Conservation (phyloP, 2,888 invertebrate species). For the Cephus spinipes region DNA sequence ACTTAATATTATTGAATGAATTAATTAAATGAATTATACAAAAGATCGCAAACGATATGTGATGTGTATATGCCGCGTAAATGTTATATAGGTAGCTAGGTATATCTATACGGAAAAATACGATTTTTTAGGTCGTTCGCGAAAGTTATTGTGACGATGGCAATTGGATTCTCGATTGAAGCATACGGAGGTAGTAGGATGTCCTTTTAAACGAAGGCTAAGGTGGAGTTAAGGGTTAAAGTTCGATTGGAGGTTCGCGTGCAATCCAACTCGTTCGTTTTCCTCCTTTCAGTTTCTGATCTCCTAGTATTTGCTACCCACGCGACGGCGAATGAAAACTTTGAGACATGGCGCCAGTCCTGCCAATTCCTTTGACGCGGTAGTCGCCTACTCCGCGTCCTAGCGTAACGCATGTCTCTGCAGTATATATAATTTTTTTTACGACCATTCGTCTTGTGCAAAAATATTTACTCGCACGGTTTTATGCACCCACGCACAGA, state of each 20-base stretch:
- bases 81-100: slow-evolving; percentile 28
- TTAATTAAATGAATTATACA: slow-evolving; percentile 27
- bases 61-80: slow-evolving; percentile 40
- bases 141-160: slow-evolving; percentile 23
- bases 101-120: slow-evolving; percentile 27
- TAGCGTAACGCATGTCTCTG: not conserved
- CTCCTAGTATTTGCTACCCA: not conserved
- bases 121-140: slow-evolving; percentile 24
- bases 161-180: slow-evolving; percentile 15
- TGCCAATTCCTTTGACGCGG: not conserved
- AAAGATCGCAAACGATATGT: slow-evolving; percentile 27
- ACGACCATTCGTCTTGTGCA: not conserved
- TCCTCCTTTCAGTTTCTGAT: not conserved
- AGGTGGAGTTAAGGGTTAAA: not conserved
- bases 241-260: not conserved
- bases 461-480: not conserved
- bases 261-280: not conserved
- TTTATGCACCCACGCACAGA: not conserved
- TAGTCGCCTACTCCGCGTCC: not conserved
- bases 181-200: not conserved
- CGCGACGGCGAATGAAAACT: not conserved
- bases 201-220: not conserved
- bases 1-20: slow-evolving; percentile 27
- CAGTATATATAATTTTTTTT: not conserved
- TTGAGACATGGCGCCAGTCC: not conserved